These are phyloP conservation scores for Turnix velox DNA, from an alignment of 2,113 vertebrate genomes.

Conservation along the genomic window DNA sequence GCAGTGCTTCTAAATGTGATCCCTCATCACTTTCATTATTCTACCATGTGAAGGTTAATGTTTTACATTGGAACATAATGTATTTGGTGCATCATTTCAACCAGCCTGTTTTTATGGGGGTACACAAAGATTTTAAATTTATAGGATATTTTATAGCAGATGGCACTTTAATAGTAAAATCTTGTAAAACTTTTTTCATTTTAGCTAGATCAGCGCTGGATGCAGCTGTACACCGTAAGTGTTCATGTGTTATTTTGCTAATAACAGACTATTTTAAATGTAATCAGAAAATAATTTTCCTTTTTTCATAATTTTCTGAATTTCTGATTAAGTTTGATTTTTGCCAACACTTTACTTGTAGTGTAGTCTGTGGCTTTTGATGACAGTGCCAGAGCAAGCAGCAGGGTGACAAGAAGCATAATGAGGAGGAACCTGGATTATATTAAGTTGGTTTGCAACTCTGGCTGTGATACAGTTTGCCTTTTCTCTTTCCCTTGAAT, in stretches of 20 bases:
- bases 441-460: background rate
- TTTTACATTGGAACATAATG: background rate
- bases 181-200: conserved; percentile 36
- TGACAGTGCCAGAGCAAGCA: background rate
- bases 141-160: background rate
- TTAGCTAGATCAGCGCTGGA: conserved; percentile 78
- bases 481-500: background rate
- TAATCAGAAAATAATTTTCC: conserved; percentile 20
- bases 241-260: conserved; percentile 17
- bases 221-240: conserved; percentile 79
- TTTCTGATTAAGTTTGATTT: background rate
- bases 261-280: background rate
- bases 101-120: background rate
- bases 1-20: background rate
- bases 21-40: background rate
- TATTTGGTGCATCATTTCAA: background rate
- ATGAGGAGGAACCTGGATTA: background rate
- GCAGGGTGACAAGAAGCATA: background rate
- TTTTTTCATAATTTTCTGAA: background rate
- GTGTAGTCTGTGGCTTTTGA: background rate
- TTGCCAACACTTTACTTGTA: background rate
- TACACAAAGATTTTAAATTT: background rate
- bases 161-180: background rate
- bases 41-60: background rate
- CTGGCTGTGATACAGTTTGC: background rate